A percentile compares a stretch with the other conserved stretches of the same genome.
Evolutionary conservation across 2,113 vertebrate species (phyloP).

Genomic region (Varanus komodoensis): DNA sequence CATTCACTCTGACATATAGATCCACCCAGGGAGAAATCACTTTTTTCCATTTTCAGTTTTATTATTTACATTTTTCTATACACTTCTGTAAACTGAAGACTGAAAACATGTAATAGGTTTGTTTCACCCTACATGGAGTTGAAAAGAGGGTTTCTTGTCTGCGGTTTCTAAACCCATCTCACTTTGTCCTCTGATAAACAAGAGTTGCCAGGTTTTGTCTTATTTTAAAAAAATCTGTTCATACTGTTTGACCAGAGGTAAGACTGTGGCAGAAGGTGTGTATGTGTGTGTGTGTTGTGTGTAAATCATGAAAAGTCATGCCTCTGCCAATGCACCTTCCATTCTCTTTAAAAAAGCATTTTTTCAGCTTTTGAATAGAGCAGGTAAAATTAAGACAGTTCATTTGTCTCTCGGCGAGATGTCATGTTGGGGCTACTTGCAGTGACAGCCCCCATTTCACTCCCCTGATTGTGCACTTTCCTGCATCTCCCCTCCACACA

Average conservation of each 20-base stretch:
- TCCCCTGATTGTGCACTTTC: too few species aligned
- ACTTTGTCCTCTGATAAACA: neutral
- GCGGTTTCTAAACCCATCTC: neutral
- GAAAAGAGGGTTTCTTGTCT: neutral
- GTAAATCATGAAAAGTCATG: neutral
- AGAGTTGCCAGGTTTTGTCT: neutral
- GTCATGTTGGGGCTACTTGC: too few species aligned
- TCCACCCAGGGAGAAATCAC: neutral
- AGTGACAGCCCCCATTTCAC: too few species aligned
- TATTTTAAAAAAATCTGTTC: neutral
- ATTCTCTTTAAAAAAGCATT: neutral
- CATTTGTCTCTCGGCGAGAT: too few species aligned
- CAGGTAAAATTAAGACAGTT: neutral
- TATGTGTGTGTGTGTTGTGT: neutral
- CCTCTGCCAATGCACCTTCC: neutral
- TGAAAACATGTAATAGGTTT: neutral
- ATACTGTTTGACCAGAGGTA: neutral
- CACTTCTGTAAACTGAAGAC: neutral
- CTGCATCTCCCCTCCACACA: too few species aligned
- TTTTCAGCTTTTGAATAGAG: neutral
- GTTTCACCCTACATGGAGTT: neutral
- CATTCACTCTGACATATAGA: neutral
- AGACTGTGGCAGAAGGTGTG: neutral
- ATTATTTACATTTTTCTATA: too few species aligned
- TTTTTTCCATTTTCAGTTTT: neutral